Evolutionary conservation across 35 echinoderm and acorn worm species (phyloP).

Genomic region (Hemicentrotus pulcherrimus): DNA sequence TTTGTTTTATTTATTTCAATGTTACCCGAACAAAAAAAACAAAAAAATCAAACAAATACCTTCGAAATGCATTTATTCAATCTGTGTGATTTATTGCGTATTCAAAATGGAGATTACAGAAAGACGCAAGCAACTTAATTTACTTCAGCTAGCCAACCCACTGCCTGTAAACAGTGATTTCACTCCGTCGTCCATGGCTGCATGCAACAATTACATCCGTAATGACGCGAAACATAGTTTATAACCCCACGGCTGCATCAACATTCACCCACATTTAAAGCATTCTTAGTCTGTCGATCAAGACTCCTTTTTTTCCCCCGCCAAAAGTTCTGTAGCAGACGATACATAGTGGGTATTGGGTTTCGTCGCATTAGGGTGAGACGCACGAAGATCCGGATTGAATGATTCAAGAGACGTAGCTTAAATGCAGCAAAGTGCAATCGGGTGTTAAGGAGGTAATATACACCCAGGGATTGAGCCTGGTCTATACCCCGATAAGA

Average conservation of each 20-base stretch:
- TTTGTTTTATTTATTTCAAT: too few relatives aligned
- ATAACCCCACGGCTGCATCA: not conserved
- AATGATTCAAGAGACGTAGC: constrained; percentile 2
- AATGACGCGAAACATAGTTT: constrained; percentile 7
- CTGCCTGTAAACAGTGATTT: not conserved
- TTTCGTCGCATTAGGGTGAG: not conserved
- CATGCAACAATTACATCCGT: constrained; percentile 11
- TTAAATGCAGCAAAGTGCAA: constrained; percentile 3
- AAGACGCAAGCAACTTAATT: not conserved
- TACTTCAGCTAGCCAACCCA: not conserved
- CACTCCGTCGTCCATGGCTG: not conserved
- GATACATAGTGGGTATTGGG: not conserved
- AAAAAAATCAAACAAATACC: too few relatives aligned
- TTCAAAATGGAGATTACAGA: not conserved
- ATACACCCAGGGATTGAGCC: not conserved
- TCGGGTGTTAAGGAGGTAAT: not conserved
- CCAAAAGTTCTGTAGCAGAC: not conserved
- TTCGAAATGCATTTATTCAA: not conserved
- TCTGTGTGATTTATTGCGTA: not conserved
- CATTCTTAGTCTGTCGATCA: not conserved
- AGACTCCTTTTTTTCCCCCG: not conserved
- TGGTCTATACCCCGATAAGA: not conserved
- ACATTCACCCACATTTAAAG: not conserved
- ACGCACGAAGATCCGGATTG: constrained; percentile 7
- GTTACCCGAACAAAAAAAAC: too few relatives aligned